Conservation (phyloP, 2,888 invertebrate genomes). For the Amphipoea oculea region DNA sequence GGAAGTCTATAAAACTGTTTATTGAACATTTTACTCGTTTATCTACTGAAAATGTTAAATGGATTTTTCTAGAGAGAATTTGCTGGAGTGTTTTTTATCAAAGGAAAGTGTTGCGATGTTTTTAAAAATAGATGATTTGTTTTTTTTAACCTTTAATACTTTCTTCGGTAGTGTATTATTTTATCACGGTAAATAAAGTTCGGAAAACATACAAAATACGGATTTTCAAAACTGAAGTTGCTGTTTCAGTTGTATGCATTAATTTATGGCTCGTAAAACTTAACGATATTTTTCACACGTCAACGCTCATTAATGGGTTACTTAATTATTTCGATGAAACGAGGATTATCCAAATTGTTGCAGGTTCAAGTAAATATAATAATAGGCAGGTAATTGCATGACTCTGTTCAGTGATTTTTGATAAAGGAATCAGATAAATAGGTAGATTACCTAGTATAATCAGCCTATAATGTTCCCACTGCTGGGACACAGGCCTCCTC, state of each 20-base stretch:
- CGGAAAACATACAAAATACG: not conserved
- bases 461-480: no score
- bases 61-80: conserved; percentile 18
- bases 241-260: not conserved
- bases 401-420: not conserved
- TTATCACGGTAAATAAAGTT: not conserved
- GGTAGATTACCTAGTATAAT: no score
- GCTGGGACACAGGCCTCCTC: no score
- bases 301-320: conserved; percentile 32
- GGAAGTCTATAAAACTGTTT: conserved; percentile 41
- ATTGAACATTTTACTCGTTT: conserved; percentile 43
- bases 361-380: not conserved
- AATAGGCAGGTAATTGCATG: not conserved
- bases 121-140: not conserved
- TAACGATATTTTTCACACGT: conserved; percentile 33
- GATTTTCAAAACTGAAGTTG: not conserved
- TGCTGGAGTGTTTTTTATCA: not conserved
- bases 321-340: conserved; percentile 18
- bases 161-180: not conserved
- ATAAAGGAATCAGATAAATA: no score
- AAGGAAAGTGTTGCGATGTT: not conserved
- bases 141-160: not conserved
- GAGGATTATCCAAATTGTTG: not conserved
- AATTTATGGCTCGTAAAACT: conserved; percentile 26
- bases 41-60: conserved; percentile 14